phyloP scores from a whole-genome alignment of 2,797 vertebrate genomes.

The Cichlasoma orientale region DNA sequence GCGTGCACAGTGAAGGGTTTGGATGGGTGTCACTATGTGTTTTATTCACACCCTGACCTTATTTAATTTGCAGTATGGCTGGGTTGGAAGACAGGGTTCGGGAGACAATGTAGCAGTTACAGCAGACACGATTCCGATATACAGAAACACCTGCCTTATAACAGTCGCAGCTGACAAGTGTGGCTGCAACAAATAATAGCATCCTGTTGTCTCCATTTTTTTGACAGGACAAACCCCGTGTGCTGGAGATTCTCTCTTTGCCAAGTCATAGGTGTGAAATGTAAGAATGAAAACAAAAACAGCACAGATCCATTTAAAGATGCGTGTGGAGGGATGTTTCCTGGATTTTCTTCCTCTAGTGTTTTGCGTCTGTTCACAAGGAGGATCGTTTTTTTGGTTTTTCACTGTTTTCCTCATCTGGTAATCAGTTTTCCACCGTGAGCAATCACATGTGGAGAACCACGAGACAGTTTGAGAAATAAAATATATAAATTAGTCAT shows the following conservation, averaged over 20 bases:
- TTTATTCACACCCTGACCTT: not conserved
- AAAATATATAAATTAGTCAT: not conserved
- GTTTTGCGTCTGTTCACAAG: slow-evolving; percentile 4
- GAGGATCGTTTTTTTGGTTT: not conserved
- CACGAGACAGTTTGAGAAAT: not conserved
- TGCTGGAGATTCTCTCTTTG: not conserved
- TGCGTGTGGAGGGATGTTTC: not conserved
- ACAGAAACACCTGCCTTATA: not conserved
- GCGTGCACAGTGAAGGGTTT: not conserved
- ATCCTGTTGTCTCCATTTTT: slow-evolving; percentile 1
- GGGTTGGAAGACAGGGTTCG: not conserved
- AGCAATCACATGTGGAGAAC: not conserved
- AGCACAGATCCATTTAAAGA: not conserved
- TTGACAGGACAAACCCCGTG: not conserved
- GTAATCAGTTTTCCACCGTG: not conserved
- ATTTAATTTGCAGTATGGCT: slow-evolving; percentile 1
- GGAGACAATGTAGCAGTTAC: not conserved
- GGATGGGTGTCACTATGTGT: not conserved
- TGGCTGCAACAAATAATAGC: not conserved
- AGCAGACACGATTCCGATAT: not conserved
- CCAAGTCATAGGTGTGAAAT: not conserved
- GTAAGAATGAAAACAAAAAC: slow-evolving; percentile 6
- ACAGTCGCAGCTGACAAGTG: not conserved
- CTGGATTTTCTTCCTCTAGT: not conserved
- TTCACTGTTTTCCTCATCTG: slow-evolving; percentile 6